phyloP scores from a whole-genome alignment of 2,113 vertebrate species.

The Lichenostomus cassidix region DNA sequence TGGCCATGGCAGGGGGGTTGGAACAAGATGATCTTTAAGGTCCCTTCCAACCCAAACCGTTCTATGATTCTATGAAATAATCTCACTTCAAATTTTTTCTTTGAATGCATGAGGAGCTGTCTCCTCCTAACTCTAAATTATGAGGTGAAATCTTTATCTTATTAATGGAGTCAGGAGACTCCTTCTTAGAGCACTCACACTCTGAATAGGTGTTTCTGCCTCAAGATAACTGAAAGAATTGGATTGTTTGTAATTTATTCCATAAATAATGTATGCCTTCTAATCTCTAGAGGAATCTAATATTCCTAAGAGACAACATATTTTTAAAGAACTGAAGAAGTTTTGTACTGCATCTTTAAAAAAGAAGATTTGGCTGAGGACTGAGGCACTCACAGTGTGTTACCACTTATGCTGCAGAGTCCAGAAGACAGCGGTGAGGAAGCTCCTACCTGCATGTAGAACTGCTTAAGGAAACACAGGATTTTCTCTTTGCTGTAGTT shows the following conservation, averaged over 20 bases:
- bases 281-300: background rate
- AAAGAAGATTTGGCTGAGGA: background rate
- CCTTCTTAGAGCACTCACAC: background rate
- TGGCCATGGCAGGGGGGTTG: background rate
- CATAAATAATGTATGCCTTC: background rate
- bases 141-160: background rate
- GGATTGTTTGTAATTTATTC: background rate
- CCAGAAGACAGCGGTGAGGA: background rate
- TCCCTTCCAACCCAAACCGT: background rate
- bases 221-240: background rate
- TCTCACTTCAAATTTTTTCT: background rate
- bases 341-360: background rate
- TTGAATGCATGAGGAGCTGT: background rate
- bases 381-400: background rate
- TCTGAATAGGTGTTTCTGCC: background rate
- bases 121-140: background rate
- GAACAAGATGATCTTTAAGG: accelerated
- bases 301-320: background rate
- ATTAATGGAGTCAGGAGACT: background rate
- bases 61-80: background rate
- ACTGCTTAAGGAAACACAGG: background rate
- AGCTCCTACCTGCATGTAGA: background rate
- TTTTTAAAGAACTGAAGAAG: background rate
- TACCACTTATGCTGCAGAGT: background rate
- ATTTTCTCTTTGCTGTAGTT: background rate